These are phyloP conservation scores for Nothura maculosa DNA, from an alignment of 2,797 vertebrate genomes.

Conservation along the genomic window DNA sequence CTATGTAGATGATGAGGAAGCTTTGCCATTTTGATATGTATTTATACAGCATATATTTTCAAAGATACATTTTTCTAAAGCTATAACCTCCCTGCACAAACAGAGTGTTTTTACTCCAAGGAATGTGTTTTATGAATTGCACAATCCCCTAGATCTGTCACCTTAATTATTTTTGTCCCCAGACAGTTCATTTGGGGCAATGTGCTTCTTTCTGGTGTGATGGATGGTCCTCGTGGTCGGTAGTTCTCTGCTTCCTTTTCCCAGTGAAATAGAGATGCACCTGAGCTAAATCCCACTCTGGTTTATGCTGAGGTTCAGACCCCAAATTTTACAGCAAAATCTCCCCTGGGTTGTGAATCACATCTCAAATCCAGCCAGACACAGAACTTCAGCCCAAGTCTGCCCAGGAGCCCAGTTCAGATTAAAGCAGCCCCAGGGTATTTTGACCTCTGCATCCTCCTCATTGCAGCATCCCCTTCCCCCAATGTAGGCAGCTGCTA, in stretches of 20 bases:
- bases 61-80: not conserved
- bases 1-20: not conserved
- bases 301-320: not conserved
- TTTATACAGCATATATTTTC: not conserved
- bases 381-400: not conserved
- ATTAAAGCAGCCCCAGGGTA: too few relatives aligned
- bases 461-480: not conserved
- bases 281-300: not conserved
- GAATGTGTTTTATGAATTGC: not conserved
- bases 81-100: not conserved
- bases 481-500: too few relatives aligned
- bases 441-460: not conserved
- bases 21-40: not conserved
- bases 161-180: not conserved
- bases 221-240: not conserved
- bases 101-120: not conserved
- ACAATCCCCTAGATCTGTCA: not conserved
- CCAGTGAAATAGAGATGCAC: not conserved
- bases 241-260: not conserved
- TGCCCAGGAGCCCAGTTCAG: not conserved
- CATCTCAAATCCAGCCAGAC: not conserved
- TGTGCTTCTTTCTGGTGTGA: not conserved
- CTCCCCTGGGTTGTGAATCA: not conserved
- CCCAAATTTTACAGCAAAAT: not conserved
- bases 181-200: not conserved